Conservation (phyloP, 2,113 vertebrate genomes). For the Bufo gargarizans region DNA sequence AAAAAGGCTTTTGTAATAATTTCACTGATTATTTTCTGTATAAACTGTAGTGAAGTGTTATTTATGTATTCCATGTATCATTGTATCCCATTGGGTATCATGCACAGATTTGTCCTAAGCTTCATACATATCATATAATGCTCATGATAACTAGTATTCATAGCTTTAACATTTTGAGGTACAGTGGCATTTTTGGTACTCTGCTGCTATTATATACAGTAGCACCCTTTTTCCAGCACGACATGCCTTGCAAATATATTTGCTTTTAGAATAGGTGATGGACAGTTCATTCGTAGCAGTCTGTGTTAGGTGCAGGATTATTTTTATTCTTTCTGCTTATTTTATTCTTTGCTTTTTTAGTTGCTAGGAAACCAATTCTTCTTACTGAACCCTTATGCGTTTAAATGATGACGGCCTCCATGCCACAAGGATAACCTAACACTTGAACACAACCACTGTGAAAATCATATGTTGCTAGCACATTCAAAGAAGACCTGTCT, state of each 20-base stretch:
- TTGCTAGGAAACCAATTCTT: constrained; percentile 52
- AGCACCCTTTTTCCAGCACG: background rate
- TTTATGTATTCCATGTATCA: too few species aligned
- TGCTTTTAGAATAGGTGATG: background rate
- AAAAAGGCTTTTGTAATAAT: too few species aligned
- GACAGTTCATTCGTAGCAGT: constrained; percentile 33
- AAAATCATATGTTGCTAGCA: constrained; percentile 42
- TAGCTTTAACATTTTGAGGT: background rate
- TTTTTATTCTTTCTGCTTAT: constrained; percentile 28
- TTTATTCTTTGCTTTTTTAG: constrained; percentile 45
- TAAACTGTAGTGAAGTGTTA: too few species aligned
- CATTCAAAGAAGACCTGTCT: constrained; percentile 20
- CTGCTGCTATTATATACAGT: background rate
- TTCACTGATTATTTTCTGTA: too few species aligned
- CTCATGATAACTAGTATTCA: too few species aligned
- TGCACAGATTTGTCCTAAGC: too few species aligned
- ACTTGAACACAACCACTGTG: constrained; percentile 25
- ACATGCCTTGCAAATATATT: background rate
- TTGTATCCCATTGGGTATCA: too few species aligned
- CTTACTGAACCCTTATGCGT: constrained; percentile 31
- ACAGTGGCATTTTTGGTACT: background rate
- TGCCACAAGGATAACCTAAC: constrained; percentile 48
- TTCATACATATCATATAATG: too few species aligned
- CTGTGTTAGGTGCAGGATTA: constrained; percentile 1
- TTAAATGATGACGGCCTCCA: constrained; percentile 20